Percentiles rank a stretch among this genome's conserved stretches.
These are phyloP conservation scores for Chaitophorus viminalis DNA, from an alignment of 2,888 invertebrate species.

Conservation along the genomic window DNA sequence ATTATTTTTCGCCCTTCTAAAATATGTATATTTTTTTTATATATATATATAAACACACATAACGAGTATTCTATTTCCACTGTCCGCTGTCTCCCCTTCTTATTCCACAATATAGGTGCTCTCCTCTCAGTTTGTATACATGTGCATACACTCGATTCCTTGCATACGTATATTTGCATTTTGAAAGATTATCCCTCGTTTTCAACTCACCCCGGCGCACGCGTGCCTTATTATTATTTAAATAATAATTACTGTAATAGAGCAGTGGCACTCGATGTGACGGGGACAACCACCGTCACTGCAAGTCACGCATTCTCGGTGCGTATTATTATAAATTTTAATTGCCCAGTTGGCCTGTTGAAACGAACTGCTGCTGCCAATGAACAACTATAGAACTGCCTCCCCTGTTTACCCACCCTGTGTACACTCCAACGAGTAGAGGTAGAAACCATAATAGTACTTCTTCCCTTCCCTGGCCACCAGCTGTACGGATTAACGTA, in stretches of 20 bases:
- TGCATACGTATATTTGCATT: neutral
- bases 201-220: neutral
- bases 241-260: constrained; percentile 45
- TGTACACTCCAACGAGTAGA: neutral
- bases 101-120: neutral
- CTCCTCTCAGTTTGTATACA: neutral
- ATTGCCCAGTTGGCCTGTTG: constrained; percentile 44
- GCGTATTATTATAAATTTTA: constrained; percentile 39
- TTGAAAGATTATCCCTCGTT: constrained; percentile 41
- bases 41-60: too few relatives aligned
- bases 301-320: constrained; percentile 11
- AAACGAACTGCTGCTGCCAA: constrained; percentile 11
- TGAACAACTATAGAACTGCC: neutral
- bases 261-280: constrained; percentile 31
- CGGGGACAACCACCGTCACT: neutral
- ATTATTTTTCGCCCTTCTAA: constrained; percentile 30
- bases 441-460: constrained; percentile 22
- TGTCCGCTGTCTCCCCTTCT: neutral
- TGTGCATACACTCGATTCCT: neutral
- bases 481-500: constrained; percentile 14
- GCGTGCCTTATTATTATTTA: constrained; percentile 41
- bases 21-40: neutral
- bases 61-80: neutral
- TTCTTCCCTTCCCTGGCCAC: neutral
- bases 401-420: neutral